These are phyloP conservation scores for Geotrypetes seraphini DNA, from an alignment of 2,797 vertebrate genomes.

Conservation along the genomic window DNA sequence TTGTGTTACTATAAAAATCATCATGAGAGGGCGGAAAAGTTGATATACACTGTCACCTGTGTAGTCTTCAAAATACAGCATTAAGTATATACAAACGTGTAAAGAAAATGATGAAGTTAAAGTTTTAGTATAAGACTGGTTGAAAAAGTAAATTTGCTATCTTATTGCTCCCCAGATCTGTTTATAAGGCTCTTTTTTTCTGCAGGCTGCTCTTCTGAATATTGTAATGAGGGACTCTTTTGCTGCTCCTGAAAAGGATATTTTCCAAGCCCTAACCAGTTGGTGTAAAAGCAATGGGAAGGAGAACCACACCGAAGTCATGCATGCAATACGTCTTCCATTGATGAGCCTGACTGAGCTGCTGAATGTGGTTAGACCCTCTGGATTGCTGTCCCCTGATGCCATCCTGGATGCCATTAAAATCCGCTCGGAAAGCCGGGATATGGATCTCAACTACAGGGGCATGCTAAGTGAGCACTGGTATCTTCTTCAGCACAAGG, in stretches of 20 bases:
- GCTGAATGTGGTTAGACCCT: conserved; percentile 87
- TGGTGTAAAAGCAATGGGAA: conserved; percentile 87
- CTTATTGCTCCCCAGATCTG: no score
- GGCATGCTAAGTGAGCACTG: conserved; percentile 90
- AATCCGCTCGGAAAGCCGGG: conserved; percentile 88
- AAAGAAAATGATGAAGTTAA: no score
- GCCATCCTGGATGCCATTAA: conserved; percentile 94
- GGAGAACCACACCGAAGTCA: conserved; percentile 74
- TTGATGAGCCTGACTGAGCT: conserved; percentile 94
- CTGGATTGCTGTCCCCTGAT: conserved; percentile 81
- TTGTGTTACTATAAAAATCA: no score
- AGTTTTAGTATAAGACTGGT: no score
- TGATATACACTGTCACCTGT: no score
- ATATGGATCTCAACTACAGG: conserved; percentile 96
- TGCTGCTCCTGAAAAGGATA: conserved; percentile 87
- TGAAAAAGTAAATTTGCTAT: no score
- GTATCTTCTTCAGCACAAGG: no score
- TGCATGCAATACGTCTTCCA: conserved; percentile 84
- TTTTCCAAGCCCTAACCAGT: conserved; percentile 86
- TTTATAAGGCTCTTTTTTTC: conserved; percentile 11
- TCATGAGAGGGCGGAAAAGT: no score
- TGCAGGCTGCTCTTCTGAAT: conserved; percentile 75
- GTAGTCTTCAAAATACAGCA: no score
- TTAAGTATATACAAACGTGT: no score
- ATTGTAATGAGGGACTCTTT: conserved; percentile 87